Evolutionary conservation across 2,797 vertebrate genomes (phyloP).

Genomic region (Pipistrellus kuhlii): DNA sequence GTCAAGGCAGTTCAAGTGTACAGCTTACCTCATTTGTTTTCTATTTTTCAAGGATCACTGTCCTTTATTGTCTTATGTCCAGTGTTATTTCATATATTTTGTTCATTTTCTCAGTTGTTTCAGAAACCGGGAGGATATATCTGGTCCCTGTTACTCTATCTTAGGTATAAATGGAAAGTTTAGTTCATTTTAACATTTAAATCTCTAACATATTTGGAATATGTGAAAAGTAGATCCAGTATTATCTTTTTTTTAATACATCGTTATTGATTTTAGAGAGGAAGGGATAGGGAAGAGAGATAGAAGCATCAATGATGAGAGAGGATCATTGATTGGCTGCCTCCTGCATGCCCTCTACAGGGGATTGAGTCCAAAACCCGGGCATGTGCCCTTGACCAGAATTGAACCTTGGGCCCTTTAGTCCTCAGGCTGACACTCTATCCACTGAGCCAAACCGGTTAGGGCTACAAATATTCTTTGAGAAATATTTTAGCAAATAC

Average conservation of each 20-base stretch:
- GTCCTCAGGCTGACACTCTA: too few species aligned
- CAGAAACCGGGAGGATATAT: background rate
- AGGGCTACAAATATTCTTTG: background rate
- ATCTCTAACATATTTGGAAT: background rate
- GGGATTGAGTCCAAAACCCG: too few species aligned
- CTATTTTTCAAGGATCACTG: background rate
- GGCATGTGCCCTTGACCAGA: too few species aligned
- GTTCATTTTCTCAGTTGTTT: slow-evolving; percentile 20
- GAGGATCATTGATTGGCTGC: too few species aligned
- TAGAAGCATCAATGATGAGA: too few species aligned
- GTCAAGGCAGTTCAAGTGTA: background rate
- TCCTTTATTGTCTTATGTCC: background rate
- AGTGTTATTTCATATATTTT: background rate
- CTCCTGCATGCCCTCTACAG: too few species aligned
- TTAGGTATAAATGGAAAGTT: background rate
- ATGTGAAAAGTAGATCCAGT: background rate
- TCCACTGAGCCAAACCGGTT: too few species aligned
- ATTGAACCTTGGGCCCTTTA: too few species aligned
- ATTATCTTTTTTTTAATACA: background rate
- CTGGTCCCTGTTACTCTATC: background rate
- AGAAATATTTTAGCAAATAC: background rate
- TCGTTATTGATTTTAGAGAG: too few species aligned
- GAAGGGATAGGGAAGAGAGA: too few species aligned
- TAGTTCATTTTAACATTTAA: slow-evolving; percentile 37
- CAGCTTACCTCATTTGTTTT: background rate